A percentile compares a stretch with the other conserved stretches of the same genome.
These are phyloP conservation scores for Synanthedon tipuliformis DNA, from an alignment of 2,888 invertebrate species.

Conservation along the genomic window DNA sequence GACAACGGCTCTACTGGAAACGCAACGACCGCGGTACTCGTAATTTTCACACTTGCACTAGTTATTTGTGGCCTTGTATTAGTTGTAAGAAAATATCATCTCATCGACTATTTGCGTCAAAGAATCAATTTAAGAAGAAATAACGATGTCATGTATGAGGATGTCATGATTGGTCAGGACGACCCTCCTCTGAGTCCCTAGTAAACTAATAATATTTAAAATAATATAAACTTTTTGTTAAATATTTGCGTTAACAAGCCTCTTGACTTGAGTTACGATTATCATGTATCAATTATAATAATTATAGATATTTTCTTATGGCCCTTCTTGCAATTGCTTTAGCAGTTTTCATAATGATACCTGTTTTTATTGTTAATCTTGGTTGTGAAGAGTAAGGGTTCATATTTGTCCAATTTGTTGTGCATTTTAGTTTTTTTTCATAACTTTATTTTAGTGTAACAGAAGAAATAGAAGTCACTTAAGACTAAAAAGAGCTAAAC, in stretches of 20 bases:
- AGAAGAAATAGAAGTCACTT: too few relatives aligned
- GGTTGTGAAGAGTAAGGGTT: too few relatives aligned
- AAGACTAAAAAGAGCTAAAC: too few relatives aligned
- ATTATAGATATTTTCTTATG: too few relatives aligned
- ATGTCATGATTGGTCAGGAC: conserved; percentile 68
- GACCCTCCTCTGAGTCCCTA: conserved; percentile 62
- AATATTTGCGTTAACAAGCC: neutral
- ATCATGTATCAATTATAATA: too few relatives aligned
- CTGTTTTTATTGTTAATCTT: too few relatives aligned
- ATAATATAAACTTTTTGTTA: neutral
- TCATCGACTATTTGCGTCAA: conserved; percentile 48
- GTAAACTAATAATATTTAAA: conserved; percentile 4
- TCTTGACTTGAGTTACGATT: too few relatives aligned
- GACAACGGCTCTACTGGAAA: conserved; percentile 20
- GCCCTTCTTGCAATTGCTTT: too few relatives aligned
- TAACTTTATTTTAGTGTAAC: too few relatives aligned
- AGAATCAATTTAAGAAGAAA: conserved; percentile 48
- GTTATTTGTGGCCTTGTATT: conserved; percentile 45
- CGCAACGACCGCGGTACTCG: conserved; percentile 39
- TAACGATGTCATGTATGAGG: conserved; percentile 61
- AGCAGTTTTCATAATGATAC: too few relatives aligned
- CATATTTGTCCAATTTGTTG: too few relatives aligned
- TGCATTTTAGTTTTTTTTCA: too few relatives aligned
- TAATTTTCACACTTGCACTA: conserved; percentile 50
- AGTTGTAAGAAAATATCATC: conserved; percentile 55